Evolutionary conservation across 2,888 invertebrate species (phyloP).

Genomic region (Drosophila fungiperda): DNA sequence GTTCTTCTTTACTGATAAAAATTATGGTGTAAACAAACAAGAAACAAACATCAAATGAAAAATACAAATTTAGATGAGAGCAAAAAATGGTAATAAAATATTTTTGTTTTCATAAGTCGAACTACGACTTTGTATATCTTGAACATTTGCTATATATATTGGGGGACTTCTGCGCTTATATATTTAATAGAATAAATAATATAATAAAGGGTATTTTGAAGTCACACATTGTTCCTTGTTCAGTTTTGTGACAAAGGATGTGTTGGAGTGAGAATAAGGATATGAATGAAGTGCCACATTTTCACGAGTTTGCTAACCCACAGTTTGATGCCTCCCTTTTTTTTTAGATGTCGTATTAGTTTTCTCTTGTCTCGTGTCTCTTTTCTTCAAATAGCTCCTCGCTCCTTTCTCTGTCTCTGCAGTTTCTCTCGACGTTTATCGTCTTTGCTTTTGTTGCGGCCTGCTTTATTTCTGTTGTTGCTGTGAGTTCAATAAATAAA

Average conservation of each 20-base stretch:
- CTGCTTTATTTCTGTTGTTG: slow-evolving; percentile 31
- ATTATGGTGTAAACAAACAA: background rate
- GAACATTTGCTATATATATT: background rate
- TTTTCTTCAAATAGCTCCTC: slow-evolving; percentile 17
- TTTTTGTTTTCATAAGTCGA: background rate
- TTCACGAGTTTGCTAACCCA: slow-evolving; percentile 62
- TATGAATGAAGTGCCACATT: slow-evolving; percentile 74
- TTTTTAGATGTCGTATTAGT: slow-evolving; percentile 63
- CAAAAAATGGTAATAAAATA: background rate
- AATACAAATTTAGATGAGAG: background rate
- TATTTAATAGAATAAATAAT: background rate
- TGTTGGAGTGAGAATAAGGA: slow-evolving; percentile 38
- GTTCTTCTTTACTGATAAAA: background rate
- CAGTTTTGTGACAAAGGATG: background rate
- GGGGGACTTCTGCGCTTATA: background rate
- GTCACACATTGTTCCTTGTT: background rate
- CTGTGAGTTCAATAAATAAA: slow-evolving; percentile 77
- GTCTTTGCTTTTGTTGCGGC: slow-evolving; percentile 22
- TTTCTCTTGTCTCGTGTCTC: slow-evolving; percentile 47
- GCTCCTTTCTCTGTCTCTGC: slow-evolving; percentile 9
- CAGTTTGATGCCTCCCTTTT: slow-evolving; percentile 35
- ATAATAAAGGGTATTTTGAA: background rate
- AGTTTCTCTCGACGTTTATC: slow-evolving; percentile 12
- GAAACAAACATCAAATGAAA: background rate
- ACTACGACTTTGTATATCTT: background rate